Conservation (phyloP, 1,140 invertebrate genomes). For the Drosophila prosaltans region DNA sequence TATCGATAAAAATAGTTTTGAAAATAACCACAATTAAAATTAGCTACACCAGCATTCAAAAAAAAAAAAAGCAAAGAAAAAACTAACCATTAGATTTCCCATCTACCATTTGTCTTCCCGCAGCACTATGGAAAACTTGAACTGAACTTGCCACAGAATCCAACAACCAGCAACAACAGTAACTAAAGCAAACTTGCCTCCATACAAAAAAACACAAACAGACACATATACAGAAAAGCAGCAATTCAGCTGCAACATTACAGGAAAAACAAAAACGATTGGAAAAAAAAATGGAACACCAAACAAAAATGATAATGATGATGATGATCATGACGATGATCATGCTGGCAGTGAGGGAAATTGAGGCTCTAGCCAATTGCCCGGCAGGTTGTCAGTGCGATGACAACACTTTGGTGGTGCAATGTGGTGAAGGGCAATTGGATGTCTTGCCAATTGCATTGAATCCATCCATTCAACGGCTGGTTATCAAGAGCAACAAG, state of each 20-base stretch:
- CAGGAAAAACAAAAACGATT: constrained; percentile 13
- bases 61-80: neutral
- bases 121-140: constrained; percentile 72
- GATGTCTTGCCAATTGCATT: constrained; percentile 95
- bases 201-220: constrained; percentile 12
- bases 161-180: constrained; percentile 26
- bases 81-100: constrained; percentile 40
- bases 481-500: constrained; percentile 92
- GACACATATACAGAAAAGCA: neutral
- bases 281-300: constrained; percentile 41
- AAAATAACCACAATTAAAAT: constrained; percentile 9
- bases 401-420: constrained; percentile 93
- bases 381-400: constrained; percentile 92
- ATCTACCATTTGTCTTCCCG: constrained; percentile 38
- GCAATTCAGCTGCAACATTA: constrained; percentile 11
- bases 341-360: constrained; percentile 31
- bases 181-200: constrained; percentile 34
- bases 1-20: constrained; percentile 45
- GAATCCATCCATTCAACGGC: constrained; percentile 93
- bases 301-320: constrained; percentile 58
- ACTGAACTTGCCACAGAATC: constrained; percentile 24
- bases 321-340: constrained; percentile 54
- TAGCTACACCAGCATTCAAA: neutral
- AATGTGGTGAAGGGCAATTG: constrained; percentile 92
- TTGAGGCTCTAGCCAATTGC: constrained; percentile 85